Percentiles rank a stretch among this genome's conserved stretches.
Conservation (phyloP, 2,797 vertebrate species). For the Sebastes elongatus region DNA sequence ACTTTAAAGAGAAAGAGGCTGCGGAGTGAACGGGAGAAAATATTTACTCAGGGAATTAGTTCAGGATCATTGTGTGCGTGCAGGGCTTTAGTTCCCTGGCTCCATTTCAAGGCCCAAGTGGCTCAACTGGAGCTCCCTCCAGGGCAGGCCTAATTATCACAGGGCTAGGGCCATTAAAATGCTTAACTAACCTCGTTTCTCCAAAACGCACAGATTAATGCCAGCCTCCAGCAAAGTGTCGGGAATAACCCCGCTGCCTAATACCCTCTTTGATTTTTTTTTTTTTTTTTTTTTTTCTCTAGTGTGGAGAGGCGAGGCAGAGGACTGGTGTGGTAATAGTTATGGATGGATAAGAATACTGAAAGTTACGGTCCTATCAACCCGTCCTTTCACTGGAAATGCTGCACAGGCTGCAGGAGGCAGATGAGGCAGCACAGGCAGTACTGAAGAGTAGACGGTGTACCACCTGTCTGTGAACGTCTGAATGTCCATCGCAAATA, state of each 20-base stretch:
- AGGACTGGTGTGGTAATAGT: constrained; percentile 66
- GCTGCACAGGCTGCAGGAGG: constrained; percentile 14
- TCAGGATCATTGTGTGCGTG: constrained; percentile 96
- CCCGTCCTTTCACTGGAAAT: constrained; percentile 7
- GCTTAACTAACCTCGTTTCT: constrained; percentile 98
- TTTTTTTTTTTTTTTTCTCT: constrained; percentile 72
- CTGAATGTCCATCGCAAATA: not conserved
- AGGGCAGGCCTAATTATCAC: constrained; percentile 99
- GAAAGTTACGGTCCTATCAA: constrained; percentile 43
- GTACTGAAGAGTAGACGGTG: not conserved
- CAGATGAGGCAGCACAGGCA: constrained; percentile 14
- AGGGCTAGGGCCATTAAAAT: constrained; percentile 99
- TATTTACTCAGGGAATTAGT: constrained; percentile 99
- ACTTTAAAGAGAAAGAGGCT: constrained; percentile 94
- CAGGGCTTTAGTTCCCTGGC: constrained; percentile 93
- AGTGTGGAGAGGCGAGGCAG: constrained; percentile 72
- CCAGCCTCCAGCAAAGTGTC: constrained; percentile 91
- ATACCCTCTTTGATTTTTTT: constrained; percentile 94
- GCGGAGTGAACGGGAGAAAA: constrained; percentile 95
- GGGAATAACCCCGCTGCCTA: constrained; percentile 94
- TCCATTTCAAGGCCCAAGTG: constrained; percentile 98
- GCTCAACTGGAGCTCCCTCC: constrained; percentile 93
- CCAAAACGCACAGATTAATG: constrained; percentile 97
- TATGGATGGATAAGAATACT: constrained; percentile 61
- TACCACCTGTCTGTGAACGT: not conserved